Conservation (phyloP, 2,797 vertebrate genomes). For the Iguana delicatissima region DNA sequence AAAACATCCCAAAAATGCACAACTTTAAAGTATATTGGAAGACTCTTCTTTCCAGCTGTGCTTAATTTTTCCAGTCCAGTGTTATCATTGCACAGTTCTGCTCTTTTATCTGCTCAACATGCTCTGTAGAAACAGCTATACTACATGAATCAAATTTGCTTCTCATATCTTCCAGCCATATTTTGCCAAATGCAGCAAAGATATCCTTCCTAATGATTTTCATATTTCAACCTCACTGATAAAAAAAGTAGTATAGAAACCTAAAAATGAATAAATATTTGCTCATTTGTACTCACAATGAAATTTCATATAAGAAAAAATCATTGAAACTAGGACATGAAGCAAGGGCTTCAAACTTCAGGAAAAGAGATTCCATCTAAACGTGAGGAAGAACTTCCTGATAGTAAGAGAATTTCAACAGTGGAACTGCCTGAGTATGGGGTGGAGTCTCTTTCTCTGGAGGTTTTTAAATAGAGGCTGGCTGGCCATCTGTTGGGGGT, state of each 20-base stretch:
- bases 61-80: slow-evolving; percentile 43
- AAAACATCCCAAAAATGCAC: not conserved
- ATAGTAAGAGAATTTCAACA: too few species aligned
- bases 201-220: not conserved
- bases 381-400: too few species aligned
- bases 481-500: too few species aligned
- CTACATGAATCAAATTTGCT: slow-evolving; percentile 26
- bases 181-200: not conserved
- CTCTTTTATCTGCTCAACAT: slow-evolving; percentile 29
- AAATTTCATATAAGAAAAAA: not conserved
- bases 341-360: too few species aligned
- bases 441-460: too few species aligned
- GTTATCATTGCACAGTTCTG: not conserved
- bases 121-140: slow-evolving; percentile 23
- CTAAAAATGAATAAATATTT: not conserved
- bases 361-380: too few species aligned
- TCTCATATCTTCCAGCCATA: not conserved
- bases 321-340: too few species aligned
- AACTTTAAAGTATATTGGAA: not conserved
- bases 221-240: not conserved
- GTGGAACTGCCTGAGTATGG: too few species aligned
- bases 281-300: not conserved
- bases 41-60: slow-evolving; percentile 40
- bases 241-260: not conserved
- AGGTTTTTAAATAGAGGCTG: too few species aligned